Evolutionary conservation across 2,113 vertebrate genomes (phyloP).

Genomic region (Tricholaema leucomelas): DNA sequence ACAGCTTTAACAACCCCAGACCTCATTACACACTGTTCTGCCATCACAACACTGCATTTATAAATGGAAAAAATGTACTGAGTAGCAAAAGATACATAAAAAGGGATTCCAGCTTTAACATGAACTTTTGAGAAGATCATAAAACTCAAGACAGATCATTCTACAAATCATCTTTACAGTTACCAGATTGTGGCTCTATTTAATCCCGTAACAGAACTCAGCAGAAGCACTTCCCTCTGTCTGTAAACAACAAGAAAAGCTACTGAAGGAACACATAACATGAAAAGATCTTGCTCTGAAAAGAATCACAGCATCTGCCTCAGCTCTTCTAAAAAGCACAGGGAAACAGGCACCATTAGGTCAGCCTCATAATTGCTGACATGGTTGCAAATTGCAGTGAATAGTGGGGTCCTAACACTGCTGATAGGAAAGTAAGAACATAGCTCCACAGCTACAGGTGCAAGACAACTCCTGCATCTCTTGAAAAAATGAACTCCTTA

Average conservation of each 20-base stretch:
- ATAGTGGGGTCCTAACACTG: not conserved
- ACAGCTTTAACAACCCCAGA: not conserved
- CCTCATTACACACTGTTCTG: not conserved
- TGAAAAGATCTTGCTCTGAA: not conserved
- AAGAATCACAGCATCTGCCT: not conserved
- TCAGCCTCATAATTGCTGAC: not conserved
- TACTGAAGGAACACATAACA: not conserved
- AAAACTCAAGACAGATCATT: constrained; percentile 3
- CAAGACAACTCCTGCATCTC: not conserved
- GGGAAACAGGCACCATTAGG: not conserved
- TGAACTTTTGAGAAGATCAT: not conserved
- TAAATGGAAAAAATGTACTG: not conserved
- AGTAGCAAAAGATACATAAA: not conserved
- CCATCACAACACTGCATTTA: not conserved
- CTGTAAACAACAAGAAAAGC: not conserved
- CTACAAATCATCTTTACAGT: constrained; percentile 31
- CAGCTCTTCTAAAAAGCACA: not conserved
- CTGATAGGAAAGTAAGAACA: not conserved
- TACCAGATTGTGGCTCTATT: not conserved
- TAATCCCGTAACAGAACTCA: constrained; percentile 2
- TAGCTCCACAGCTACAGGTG: not conserved
- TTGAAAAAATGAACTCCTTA: not conserved
- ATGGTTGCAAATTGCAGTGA: not conserved
- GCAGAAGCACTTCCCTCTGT: not conserved
- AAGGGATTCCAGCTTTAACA: not conserved